Conservation (phyloP, 2,888 invertebrate genomes). For the Noctua comes region DNA sequence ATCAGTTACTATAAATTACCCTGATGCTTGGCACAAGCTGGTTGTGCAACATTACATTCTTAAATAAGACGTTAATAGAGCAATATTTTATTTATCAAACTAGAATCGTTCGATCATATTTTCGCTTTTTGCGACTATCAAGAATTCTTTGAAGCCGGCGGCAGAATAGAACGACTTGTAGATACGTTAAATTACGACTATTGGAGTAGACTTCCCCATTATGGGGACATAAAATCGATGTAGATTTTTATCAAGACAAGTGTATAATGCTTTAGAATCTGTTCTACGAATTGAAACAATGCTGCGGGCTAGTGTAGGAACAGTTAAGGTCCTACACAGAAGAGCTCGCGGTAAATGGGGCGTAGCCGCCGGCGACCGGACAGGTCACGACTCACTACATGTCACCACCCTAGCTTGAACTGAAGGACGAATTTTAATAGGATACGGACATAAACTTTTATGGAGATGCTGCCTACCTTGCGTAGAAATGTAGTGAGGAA, state of each 20-base stretch:
- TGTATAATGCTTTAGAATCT: constrained; percentile 66
- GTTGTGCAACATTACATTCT: constrained; percentile 54
- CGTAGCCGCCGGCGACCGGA: constrained; percentile 81
- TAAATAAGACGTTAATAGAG: constrained; percentile 67
- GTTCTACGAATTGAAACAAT: constrained; percentile 74
- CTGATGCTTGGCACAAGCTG: constrained; percentile 26
- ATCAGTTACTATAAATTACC: constrained; percentile 35
- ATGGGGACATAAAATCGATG: constrained; percentile 48
- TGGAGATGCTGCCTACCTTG: constrained; percentile 29
- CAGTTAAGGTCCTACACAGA: constrained; percentile 74
- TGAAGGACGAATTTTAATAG: constrained; percentile 60
- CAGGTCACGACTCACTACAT: constrained; percentile 81
- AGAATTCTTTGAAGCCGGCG: constrained; percentile 60
- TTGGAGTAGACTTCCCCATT: constrained; percentile 15
- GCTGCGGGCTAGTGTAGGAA: constrained; percentile 64
- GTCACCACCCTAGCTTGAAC: constrained; percentile 60
- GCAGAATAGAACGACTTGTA: constrained; percentile 26
- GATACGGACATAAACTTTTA: constrained; percentile 44
- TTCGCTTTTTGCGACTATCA: constrained; percentile 64
- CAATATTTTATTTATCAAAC: constrained; percentile 65
- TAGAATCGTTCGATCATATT: constrained; percentile 57
- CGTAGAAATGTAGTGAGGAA: constrained; percentile 25
- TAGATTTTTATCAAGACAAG: constrained; percentile 65
- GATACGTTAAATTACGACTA: constrained; percentile 32
- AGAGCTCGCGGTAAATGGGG: constrained; percentile 82